Base-by-base conservation (phyloP, 2,797 vertebrate genomes). In the Phataginus tricuspis region DNA sequence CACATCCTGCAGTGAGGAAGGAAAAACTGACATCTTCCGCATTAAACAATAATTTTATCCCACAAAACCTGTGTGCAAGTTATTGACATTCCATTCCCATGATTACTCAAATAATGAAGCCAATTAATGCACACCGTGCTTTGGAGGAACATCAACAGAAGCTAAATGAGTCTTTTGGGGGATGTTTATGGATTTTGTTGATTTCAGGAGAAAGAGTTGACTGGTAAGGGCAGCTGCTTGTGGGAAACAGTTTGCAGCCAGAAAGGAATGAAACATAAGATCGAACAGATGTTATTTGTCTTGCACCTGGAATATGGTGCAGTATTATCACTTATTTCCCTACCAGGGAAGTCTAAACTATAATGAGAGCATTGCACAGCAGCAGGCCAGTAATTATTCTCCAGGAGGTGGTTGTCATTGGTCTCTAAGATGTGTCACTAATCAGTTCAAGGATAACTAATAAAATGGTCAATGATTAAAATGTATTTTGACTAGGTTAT, bases 31-130 rank as follows among this genome's bases (percentile, higher is more conserved):
- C n/a, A 89, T 51, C 42, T 51, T 10, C 9, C 29, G 34, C 21
- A 10, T 71, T 80, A 78, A 93, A 59, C 31, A 91, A 64, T 68
- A 75, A 82, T 79, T 71, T 87, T n/a, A 79, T 59, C 53, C 59
- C 34, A 80, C 42, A 84, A 88, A 13, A 90, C 53, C 72, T 59
- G 11, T 69, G 2, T 21, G n/a, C 78, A 29, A 86, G 83, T 79
- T 86, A 80, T 42, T 63, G 53, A 51, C 49, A 55, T 49, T 55
- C 51, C 18, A 80, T 82, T 78, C 49, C 59, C 23, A 69, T 13
- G 45, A 92, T 97, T n/a, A 83, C 18, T 94, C 74, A 87, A 69
- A 90, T 96, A n/a, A 86, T 95, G 39, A 93, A 94, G 71, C 66
- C 5, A 88, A 51, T 92, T 93, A 97, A 85, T 23, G 8, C 1